Evolutionary conservation across 2,888 invertebrate species (phyloP).

Genomic region (Piscicola geometra): DNA sequence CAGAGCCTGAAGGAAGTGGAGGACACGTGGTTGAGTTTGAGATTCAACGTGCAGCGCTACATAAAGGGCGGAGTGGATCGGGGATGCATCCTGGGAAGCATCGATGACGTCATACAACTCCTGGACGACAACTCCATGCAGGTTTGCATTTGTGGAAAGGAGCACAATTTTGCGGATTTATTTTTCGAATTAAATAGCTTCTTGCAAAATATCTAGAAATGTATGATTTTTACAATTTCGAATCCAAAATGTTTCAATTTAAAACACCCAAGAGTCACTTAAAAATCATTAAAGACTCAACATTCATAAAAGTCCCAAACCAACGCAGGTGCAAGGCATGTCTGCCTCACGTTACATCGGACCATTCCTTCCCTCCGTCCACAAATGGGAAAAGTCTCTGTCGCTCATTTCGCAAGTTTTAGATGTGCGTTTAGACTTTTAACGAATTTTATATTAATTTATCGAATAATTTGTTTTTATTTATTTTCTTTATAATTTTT

Average conservation of each 20-base stretch:
- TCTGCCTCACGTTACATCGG: constrained; percentile 69
- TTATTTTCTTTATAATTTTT: background rate
- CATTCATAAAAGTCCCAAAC: too few species aligned
- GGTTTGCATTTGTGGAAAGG: too few species aligned
- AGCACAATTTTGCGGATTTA: too few species aligned
- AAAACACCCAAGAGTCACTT: too few species aligned
- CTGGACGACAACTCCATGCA: constrained; percentile 85
- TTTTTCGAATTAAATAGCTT: too few species aligned
- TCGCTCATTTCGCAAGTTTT: constrained; percentile 78
- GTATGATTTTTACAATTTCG: too few species aligned
- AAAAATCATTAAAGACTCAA: too few species aligned
- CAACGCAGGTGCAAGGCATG: constrained; percentile 69
- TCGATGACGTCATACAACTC: constrained; percentile 75
- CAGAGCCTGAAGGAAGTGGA: constrained; percentile 74
- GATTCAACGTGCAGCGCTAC: constrained; percentile 56
- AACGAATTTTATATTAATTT: background rate
- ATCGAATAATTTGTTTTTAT: background rate
- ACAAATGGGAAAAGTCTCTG: constrained; percentile 77
- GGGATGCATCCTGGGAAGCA: constrained; percentile 73
- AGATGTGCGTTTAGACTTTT: constrained; percentile 60
- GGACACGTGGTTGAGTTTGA: constrained; percentile 60
- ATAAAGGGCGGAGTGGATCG: constrained; percentile 68
- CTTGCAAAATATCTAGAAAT: too few species aligned
- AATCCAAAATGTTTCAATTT: too few species aligned
- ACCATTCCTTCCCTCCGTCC: constrained; percentile 75